Evolutionary conservation across 1,140 invertebrate species (phyloP).

Genomic region (Aradophagus sp.): DNA sequence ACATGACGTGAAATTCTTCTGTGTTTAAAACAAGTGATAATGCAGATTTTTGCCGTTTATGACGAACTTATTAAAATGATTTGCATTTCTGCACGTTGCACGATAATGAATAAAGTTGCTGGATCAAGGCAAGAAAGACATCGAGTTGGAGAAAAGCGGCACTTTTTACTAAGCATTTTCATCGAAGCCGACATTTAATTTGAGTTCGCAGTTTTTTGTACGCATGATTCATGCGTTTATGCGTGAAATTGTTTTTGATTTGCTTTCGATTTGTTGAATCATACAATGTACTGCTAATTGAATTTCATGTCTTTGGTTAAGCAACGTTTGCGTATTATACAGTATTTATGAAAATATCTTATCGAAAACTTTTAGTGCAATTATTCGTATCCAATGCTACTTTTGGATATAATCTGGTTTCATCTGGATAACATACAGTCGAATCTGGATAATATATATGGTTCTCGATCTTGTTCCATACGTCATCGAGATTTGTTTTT

Average conservation of each 20-base stretch:
- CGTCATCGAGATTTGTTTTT: too few relatives aligned
- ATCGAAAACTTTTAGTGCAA: too few relatives aligned
- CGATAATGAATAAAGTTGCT: background rate
- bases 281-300: constrained; percentile 46
- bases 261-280: constrained; percentile 15
- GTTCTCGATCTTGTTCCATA: too few relatives aligned
- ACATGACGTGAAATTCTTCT: too few relatives aligned
- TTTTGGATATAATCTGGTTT: too few relatives aligned
- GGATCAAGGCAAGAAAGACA: background rate
- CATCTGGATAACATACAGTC: too few relatives aligned
- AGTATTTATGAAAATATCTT: constrained; percentile 24
- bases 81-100: too few relatives aligned
- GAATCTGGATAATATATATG: too few relatives aligned
- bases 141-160: constrained; percentile 12
- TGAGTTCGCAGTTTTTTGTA: constrained; percentile 27
- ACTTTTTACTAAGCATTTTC: constrained; percentile 20
- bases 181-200: constrained; percentile 15
- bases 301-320: constrained; percentile 45
- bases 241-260: constrained; percentile 36
- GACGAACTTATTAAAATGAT: too few relatives aligned
- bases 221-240: constrained; percentile 33
- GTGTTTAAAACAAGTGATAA: too few relatives aligned
- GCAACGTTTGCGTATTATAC: constrained; percentile 13
- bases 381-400: too few relatives aligned
- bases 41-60: too few relatives aligned